Base-by-base conservation (phyloP, 92 coral and sea anemone genomes). In the Isaurus tuberculatus region DNA sequence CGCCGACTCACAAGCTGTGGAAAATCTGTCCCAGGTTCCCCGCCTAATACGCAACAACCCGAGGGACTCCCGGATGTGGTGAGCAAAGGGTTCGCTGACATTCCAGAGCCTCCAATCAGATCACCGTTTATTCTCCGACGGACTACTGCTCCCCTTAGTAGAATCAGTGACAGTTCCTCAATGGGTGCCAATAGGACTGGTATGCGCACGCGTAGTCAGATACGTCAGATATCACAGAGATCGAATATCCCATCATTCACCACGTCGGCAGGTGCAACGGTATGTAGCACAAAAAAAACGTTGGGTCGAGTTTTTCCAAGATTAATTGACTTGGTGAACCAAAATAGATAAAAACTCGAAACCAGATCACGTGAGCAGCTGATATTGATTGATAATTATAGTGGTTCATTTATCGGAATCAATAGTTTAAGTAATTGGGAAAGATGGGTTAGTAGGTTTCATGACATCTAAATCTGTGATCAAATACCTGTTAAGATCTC, bases 121-220 rank as follows among this genome's bases (percentile, higher is more conserved):
- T 92, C 95, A 19, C 95, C 95, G 0, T 92, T 92, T 44, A 80
- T 92, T 68, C 86, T 92, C 7, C 86, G 95, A 27, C 83, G 96
- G 29, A 74, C 94, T 2, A 86, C 93, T 14, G 88, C 93, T n/a
- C 84, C 61, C 14, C 23, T 89, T n/a, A 33, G 68, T 65, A 84
- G 71, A 86, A 31, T 66, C 46, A 61, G 70, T 19, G 16, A 51
- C 14, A 68, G 3, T 28, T 22, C 74, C 6, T 46, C 72, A 4
- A 23, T 23, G 0, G 73, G 57, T 25, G 32, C 91, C 9, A 17
- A 65, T 37, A 86, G 81, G 5, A 34, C 86, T 2, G 85, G 89
- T 65, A 79, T 84, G 29, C 90, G 88, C 46, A 88, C 79, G 33
- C 66, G 84, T 14, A 71, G 85, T 16, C 69, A 77, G 11, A 11